These are phyloP conservation scores for Parascotia fuliginaria DNA, from an alignment of 2,888 invertebrate genomes.

Conservation along the genomic window DNA sequence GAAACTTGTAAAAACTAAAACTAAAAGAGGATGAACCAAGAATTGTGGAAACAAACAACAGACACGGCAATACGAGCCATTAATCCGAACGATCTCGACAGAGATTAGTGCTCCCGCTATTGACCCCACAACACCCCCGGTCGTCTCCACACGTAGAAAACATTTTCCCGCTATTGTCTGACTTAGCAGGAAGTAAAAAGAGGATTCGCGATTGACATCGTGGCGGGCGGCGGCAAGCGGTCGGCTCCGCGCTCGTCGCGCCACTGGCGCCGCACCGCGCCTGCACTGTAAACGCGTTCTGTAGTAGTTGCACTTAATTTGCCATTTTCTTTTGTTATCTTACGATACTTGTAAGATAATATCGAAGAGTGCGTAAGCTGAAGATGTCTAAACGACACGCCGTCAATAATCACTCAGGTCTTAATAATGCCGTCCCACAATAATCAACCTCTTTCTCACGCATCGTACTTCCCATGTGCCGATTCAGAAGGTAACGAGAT, in stretches of 20 bases:
- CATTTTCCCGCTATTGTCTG: conserved; percentile 81
- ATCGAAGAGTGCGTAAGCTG: conserved; percentile 25
- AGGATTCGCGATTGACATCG: conserved; percentile 76
- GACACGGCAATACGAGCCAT: conserved; percentile 80
- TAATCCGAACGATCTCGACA: conserved; percentile 80
- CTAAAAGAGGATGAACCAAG: conserved; percentile 65
- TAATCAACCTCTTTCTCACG: conserved; percentile 64
- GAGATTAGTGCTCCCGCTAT: conserved; percentile 79
- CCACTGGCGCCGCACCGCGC: too few species aligned
- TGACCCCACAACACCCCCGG: conserved; percentile 70
- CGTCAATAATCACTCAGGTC: conserved; percentile 48
- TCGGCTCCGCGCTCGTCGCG: conserved; percentile 22
- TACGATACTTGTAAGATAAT: conserved; percentile 54
- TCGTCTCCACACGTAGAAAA: conserved; percentile 72
- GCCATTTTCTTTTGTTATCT: conserved; percentile 63
- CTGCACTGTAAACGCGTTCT: conserved; percentile 27
- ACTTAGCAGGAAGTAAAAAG: conserved; percentile 74
- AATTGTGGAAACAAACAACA: conserved; percentile 76
- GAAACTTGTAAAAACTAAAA: conserved; percentile 70
- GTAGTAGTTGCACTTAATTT: conserved; percentile 37
- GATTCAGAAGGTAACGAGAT: conserved; percentile 52
- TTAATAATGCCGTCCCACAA: conserved; percentile 55
- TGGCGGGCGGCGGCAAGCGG: conserved; percentile 55
- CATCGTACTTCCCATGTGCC: conserved; percentile 62
- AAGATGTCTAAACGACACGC: conserved; percentile 24